Evolutionary conservation across 1,140 invertebrate species (phyloP), one percentile per base, ranked within the genome.

Genomic region (Aphaenogaster floridana): DNA sequence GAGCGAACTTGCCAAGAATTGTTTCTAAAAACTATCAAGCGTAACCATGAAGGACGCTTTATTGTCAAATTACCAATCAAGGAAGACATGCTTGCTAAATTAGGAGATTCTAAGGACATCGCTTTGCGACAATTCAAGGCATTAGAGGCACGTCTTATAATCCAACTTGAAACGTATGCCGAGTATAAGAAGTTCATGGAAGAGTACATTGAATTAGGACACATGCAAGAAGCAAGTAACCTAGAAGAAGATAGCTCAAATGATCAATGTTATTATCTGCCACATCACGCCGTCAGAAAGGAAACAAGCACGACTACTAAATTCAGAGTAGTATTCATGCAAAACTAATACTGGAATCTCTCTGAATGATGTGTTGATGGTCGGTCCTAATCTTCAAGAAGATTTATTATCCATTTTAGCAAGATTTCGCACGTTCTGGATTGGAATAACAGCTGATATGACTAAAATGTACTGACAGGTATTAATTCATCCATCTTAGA

Each of bases 151-250:
- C 3, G 8, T 2, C 11, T 76, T 1, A 13, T 5, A 21, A 4
- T 7, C 0, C 72, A 36, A 4, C 34, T 9, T 1, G 5, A 6
- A 3, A 0, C 39, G 1, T 13, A 57, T 1, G 11, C 8, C 0
- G 8, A 76, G 13, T 59, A 76, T 3, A 36, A 3, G 0, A 6
- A 7, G 0, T 76, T 76, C 1, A 76, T 76, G 72, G 0, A 13
- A n/a, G 54, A 76, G 5, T 74, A 74, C 13, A 17, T 21, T 21
- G 17, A 21, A 57, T 45, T 42, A 13, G 28, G 15, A 1, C 72
- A 76, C 0, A 76, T 76, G 72, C 4, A 2, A 2, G 8, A 39
- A 21, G 9, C n/a, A 3, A 59, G 17, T 8, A 7, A 59, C 1
- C 1, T 39, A 6, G 4, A 3, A 8, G 7, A 6, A 4, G 0